Evolutionary conservation across 2,113 vertebrate species (phyloP), one percentile per base, ranked within the genome.

Genomic region (Macroglossus sobrinus): DNA sequence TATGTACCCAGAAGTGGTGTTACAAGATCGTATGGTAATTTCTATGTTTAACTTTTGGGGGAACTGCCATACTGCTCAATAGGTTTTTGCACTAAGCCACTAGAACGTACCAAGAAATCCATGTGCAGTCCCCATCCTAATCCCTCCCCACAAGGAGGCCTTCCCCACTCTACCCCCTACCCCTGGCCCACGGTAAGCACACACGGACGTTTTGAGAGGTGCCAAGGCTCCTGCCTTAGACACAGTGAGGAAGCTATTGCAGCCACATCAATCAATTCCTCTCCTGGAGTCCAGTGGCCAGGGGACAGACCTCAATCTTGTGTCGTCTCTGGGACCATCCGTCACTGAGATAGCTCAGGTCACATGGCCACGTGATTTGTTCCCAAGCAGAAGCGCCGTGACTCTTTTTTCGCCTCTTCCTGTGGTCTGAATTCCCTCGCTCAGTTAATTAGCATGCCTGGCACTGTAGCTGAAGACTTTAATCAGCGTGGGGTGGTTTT

Each of bases 381-480:
- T 85, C 88, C 66, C 13, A 61, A 68, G 64, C 74, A 89, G 84
- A 95, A 91, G 57, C n/a, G 61, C 79, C 92, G 74, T 97, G 96
- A 94, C 86, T 97, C 68, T 86, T 97, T 91, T 96, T 97, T 96
- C 81, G 89, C 75, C 5, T 3, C 86, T 98, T 97, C 96, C 97
- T 96, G 90, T 95, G 95, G 94, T 96, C 97, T 96, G 89, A 96
- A 96, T 92, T 97, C 98, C 94, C 95, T 97, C 97, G 96, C 94
- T 98, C 87, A 63, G 96, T 97, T 98, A 98, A 98, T 98, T 98
- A 98, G 98, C 93, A 98, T 97, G 97, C 97, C 98, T 97, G 97
- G 98, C 98, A 97, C 97, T 89, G 59, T 91, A 97, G 97, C 97
- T 97, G 71, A 85, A 97, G 98, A 98, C 97, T 97, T 97, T 97